These are phyloP conservation scores for Lapara coniferarum DNA, from an alignment of 2,888 invertebrate species.

Conservation along the genomic window DNA sequence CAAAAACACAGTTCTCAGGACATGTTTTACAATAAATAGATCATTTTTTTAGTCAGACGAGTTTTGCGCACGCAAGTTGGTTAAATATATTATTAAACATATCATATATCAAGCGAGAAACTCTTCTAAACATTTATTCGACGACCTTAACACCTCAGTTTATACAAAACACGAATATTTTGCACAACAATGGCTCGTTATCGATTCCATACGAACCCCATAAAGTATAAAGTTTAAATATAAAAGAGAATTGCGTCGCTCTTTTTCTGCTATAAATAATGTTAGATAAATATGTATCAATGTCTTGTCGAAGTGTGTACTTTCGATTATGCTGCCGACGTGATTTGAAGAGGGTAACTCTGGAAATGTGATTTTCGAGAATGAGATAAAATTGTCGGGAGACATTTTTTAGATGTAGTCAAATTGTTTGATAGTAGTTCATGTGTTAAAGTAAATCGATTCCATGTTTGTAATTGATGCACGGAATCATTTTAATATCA, in stretches of 20 bases:
- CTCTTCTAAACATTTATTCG: neutral
- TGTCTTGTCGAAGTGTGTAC: constrained; percentile 65
- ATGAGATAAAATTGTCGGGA: neutral
- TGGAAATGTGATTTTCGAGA: neutral
- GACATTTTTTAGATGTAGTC: neutral
- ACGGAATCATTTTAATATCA: no score
- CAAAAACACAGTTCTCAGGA: no score
- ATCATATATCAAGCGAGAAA: constrained; percentile 1
- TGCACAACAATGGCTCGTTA: constrained; percentile 41
- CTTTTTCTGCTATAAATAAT: constrained; percentile 77
- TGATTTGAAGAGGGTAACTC: constrained; percentile 32
- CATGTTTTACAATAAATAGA: no score
- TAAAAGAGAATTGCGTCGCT: constrained; percentile 68
- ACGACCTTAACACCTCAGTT: constrained; percentile 8
- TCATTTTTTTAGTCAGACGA: no score
- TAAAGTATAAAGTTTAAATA: constrained; percentile 78
- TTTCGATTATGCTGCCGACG: constrained; percentile 50
- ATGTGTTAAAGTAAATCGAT: no score
- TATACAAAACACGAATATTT: constrained; percentile 20
- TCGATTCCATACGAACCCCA: constrained; percentile 62
- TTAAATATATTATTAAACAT: no score
- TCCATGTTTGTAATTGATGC: no score
- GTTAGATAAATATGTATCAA: constrained; percentile 81
- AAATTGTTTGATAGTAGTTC: no score
- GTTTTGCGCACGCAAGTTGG: no score